Percentiles rank a stretch among this genome's conserved stretches.
phyloP scores from a whole-genome alignment of 2,888 invertebrate genomes.

The Lochmaea capreae region DNA sequence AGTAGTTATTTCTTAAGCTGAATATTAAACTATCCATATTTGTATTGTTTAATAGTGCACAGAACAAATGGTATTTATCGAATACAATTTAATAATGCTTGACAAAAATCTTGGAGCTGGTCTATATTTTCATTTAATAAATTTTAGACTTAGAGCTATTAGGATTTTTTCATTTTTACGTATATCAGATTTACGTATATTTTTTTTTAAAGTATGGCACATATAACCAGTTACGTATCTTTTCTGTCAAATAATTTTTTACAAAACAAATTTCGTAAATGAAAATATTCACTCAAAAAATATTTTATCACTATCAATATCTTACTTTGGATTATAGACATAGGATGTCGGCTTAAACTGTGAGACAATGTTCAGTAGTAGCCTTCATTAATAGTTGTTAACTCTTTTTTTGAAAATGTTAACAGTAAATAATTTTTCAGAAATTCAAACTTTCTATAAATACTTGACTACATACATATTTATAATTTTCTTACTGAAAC shows the following conservation, averaged over 20 bases:
- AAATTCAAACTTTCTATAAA: not conserved
- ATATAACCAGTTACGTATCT: constrained; percentile 55
- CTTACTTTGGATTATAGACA: constrained; percentile 62
- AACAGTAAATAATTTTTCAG: not conserved
- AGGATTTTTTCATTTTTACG: constrained; percentile 58
- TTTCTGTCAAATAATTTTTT: constrained; percentile 43
- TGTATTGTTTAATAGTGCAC: too few species aligned
- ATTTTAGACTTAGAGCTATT: constrained; percentile 55
- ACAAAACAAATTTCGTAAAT: constrained; percentile 48
- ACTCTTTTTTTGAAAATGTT: not conserved
- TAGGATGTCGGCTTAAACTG: constrained; percentile 51
- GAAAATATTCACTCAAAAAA: constrained; percentile 56
- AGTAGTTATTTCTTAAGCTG: too few species aligned
- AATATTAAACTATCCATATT: too few species aligned
- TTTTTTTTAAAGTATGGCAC: constrained; percentile 56
- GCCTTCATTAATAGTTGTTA: not conserved
- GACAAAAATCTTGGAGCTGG: not conserved
- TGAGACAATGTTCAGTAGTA: constrained; percentile 8
- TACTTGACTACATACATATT: not conserved
- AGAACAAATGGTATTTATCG: too few species aligned
- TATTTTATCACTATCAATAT: constrained; percentile 55
- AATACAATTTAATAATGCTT: not conserved
- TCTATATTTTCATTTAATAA: constrained; percentile 34
- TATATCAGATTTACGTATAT: constrained; percentile 55
- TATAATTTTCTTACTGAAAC: not conserved